Evolutionary conservation across 2,888 invertebrate species (phyloP), one percentile per base, ranked within the genome.

Genomic region (Tetragonisca angustula): DNA sequence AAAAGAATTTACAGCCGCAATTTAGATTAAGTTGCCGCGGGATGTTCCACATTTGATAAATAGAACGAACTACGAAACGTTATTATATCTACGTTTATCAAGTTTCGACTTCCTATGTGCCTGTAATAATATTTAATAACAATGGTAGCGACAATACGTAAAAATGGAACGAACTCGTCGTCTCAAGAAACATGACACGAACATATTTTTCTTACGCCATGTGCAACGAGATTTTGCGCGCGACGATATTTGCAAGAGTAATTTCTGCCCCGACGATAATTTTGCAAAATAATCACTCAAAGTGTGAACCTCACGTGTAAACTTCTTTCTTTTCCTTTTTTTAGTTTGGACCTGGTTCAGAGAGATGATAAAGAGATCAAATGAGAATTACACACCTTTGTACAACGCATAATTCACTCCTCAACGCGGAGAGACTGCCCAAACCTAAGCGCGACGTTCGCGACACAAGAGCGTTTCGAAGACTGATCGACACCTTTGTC

Each of bases 401-500:
- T 32, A 19, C 54, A 61, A 24, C 52, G 81, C 88, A 88, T 88
- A 56, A 56, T 80, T 80, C 67, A n/a, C 62, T 68, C 0, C n/a
- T 11, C 4, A 68, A 27, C 27, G 13, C 61, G 56, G 64, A 21
- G 11, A 2, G 43, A 24, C 59, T 50, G n/a, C 2, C 19, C 61
- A 24, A n/a, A 73, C 49, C 69, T 69, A n/a, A 32, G 13, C 64
- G 65, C 70, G 87, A 70, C 83, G 87, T 86, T 78, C 56, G 70
- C 76, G 49, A 67, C 74, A 11, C 87, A 81, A 74, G 72, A 72
- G 80, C 65, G 76, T 83, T 83, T 67, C 69, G 56, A 68, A 71
- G 67, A 87, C 87, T 87, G 87, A 79, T 86, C 79, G 76, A 78
- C 64, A 72, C 69, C 56, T 78, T 74, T 72, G 59, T 65, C 67